These are phyloP conservation scores for Dipodomys merriami DNA, from an alignment of 2,113 vertebrate species.

Conservation along the genomic window DNA sequence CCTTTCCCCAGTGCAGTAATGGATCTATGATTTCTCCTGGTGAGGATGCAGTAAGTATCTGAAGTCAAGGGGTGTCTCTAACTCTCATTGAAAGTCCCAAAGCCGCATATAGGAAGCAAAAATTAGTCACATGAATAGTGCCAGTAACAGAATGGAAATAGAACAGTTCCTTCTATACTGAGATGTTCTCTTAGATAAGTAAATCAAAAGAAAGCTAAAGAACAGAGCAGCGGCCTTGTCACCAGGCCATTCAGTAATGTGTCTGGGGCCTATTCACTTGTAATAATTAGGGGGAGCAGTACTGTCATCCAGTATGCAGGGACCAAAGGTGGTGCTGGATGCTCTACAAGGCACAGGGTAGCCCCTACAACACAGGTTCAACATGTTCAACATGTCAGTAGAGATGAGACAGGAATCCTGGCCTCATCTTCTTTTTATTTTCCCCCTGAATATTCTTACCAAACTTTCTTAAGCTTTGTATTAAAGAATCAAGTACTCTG, in stretches of 20 bases:
- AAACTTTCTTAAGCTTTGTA: background rate
- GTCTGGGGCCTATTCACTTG: background rate
- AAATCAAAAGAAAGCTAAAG: background rate
- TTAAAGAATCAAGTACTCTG: background rate
- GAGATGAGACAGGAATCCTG: background rate
- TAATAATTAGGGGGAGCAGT: accelerated
- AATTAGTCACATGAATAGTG: background rate
- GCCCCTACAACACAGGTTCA: background rate
- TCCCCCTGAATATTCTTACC: background rate
- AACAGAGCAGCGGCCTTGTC: background rate
- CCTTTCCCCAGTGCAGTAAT: background rate
- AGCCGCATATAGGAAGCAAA: background rate
- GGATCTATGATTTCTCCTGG: background rate
- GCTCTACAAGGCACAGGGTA: accelerated
- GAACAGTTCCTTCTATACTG: background rate
- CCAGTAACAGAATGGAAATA: background rate
- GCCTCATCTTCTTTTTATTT: background rate
- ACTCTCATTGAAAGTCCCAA: background rate
- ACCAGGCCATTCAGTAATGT: background rate
- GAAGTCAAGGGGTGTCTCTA: background rate
- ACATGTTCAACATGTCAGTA: background rate
- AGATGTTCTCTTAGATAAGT: background rate
- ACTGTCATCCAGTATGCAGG: background rate
- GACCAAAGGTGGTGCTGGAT: background rate
- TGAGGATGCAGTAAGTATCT: background rate